Conservation (phyloP, 2,797 vertebrate species). For the Triplophysa yarkandensis region DNA sequence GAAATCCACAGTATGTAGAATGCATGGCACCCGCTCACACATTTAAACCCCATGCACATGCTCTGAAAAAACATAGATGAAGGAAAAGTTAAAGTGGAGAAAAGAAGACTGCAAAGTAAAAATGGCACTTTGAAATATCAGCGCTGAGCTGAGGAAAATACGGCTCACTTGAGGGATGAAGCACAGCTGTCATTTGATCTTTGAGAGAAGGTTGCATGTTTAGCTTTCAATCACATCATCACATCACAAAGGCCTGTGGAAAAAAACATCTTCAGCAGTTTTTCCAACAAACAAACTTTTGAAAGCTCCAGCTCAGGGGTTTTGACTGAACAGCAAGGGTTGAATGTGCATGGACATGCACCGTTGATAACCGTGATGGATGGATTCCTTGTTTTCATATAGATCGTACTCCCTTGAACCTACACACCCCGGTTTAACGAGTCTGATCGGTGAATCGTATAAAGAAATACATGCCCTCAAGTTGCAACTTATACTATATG, state of each 20-base stretch:
- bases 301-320: slow-evolving; percentile 27
- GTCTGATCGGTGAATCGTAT: slow-evolving; percentile 27
- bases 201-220: slow-evolving; percentile 4
- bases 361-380: slow-evolving; percentile 25
- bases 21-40: background rate
- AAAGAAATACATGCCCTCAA: slow-evolving; percentile 23
- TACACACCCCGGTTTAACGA: slow-evolving; percentile 2
- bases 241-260: slow-evolving; percentile 8
- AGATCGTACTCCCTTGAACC: background rate
- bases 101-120: background rate
- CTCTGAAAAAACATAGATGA: slow-evolving; percentile 8
- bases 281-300: slow-evolving; percentile 34
- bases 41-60: slow-evolving; percentile 8
- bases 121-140: background rate
- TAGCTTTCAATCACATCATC: slow-evolving; percentile 21
- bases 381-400: slow-evolving; percentile 1
- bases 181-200: slow-evolving; percentile 31
- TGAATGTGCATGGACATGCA: slow-evolving; percentile 1
- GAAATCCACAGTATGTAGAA: slow-evolving; percentile 15
- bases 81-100: background rate
- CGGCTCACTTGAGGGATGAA: slow-evolving; percentile 17
- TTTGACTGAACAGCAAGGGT: background rate
- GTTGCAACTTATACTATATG: background rate
- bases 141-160: slow-evolving; percentile 22
- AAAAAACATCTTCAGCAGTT: slow-evolving; percentile 32